Evolutionary conservation across 2,113 vertebrate species (phyloP), one percentile per base, ranked within the genome.

Genomic region (Amphiprion percula): DNA sequence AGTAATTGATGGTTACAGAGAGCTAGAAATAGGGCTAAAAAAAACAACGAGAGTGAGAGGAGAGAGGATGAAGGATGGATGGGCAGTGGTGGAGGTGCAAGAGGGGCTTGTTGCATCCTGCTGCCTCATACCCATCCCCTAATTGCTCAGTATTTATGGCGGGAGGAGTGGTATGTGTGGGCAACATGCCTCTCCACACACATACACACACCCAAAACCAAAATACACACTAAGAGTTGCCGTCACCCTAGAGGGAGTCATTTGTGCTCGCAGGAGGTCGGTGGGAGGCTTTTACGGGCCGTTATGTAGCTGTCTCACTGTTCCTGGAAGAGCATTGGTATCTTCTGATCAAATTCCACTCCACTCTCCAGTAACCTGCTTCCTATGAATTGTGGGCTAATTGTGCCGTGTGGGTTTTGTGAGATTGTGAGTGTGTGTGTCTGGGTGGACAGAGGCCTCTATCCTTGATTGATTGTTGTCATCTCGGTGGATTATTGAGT

Each of bases 291-390:
- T 93, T 94, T 91, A 93, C 74, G 50, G 83, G 68, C 79, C 63
- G 80, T 80, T 89, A 77, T 82, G 79, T 53, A 90, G 83, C 74
- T 59, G 63, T 71, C 77, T 83, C 84, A 19, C 79, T 79, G 17
- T 92, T 93, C 85, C 91, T 91, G 91, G 91, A 91, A 92, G 65
- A 89, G 85, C 82, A 52, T 78, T 76, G 83, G 77, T 91, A 88
- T 90, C 88, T 88, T 74, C 86, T 92, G 89, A 93, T 92, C 91
- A 79, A 92, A 93, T 94, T 93, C 83, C 83, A 59, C 82, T 77
- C 88, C 88, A 94, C 91, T 94, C 90, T 90, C 79, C 87, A 79
- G 86, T 84, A 87, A 83, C 28, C 81, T 41, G 66, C 91, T 89
- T 83, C 87, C 86, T 76, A 88, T 82, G 84, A 87, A 68, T 83